Base-by-base conservation (phyloP, 2,797 vertebrate genomes). In the Sylvia borin region DNA sequence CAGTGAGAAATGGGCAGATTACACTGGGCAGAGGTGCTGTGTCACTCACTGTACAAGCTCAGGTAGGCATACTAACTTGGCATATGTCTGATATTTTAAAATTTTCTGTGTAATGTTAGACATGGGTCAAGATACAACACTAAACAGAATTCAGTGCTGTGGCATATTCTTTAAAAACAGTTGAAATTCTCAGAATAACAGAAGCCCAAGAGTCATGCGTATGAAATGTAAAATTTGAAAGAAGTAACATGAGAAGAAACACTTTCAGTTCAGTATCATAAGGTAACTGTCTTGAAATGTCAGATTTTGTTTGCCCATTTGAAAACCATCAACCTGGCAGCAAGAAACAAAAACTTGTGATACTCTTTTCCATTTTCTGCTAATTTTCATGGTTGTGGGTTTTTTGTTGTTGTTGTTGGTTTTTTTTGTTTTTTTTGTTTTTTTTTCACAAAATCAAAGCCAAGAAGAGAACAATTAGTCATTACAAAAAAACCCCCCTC, bases 331-430 rank as follows among this genome's bases (percentile, higher is more conserved):
- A 85, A 12, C n/a, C 57, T 85, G 47, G 47, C 75, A 87, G 48
- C 16, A 91, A 77, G 45, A 31, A 85, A 67, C 0, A 20, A 86
- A 87, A 86, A 55, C 29, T 34, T 81, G 26, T 51, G 34, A 40
- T 85, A 67, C 25, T 73, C 2, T 67, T 80, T 54, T 76, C 53
- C 29, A 16, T 75, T 77, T 92, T 82, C 42, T 77, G 40, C n/a
- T 91, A 79, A 29, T 86, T 93, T 94, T 85, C 29, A 16, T 70
- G 27, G n/a, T n/a, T n/a, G n/a, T n/a, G n/a, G n/a, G n/a, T n/a
- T n/a, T 3, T 38, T 38, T 27, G 0, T 5, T 2, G n/a, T 38
- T 27, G 15, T 26, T 47, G n/a, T n/a, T n/a, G n/a, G n/a, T n/a
- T 13, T 53, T 11, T 50, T 27, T 26, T 50, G 16, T 26, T 29